Conservation (phyloP, 2,888 invertebrate species). For the Micropterix aruncella region DNA sequence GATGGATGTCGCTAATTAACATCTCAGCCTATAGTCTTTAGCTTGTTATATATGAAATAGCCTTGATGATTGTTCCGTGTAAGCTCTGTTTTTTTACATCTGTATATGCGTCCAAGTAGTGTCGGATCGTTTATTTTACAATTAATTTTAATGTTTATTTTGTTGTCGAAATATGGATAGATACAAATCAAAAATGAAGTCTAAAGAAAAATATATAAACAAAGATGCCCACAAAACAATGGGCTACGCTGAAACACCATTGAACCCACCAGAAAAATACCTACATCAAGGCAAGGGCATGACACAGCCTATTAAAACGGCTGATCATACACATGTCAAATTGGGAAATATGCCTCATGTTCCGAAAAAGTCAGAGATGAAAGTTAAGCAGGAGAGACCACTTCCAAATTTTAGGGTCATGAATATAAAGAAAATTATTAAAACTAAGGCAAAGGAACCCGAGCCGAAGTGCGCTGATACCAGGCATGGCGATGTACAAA, state of each 20-base stretch:
- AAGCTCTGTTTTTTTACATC: no score
- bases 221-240: slow-evolving; percentile 40
- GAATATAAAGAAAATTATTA: slow-evolving; percentile 45
- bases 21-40: no score
- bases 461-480: slow-evolving; percentile 46
- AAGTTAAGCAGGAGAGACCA: slow-evolving; percentile 17
- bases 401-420: slow-evolving; percentile 37
- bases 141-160: no score
- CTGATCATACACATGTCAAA: slow-evolving; percentile 26
- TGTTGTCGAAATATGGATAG: no score
- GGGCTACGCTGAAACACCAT: slow-evolving; percentile 49
- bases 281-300: slow-evolving; percentile 46
- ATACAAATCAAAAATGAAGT: background rate
- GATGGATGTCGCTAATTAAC: no score
- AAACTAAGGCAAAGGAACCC: slow-evolving; percentile 36
- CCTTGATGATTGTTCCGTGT: no score
- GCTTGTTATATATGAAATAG: no score
- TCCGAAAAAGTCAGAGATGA: slow-evolving; percentile 25
- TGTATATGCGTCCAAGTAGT: no score
- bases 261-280: slow-evolving; percentile 43
- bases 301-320: slow-evolving; percentile 25
- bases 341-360: slow-evolving; percentile 31
- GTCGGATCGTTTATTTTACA: no score
- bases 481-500: slow-evolving; percentile 44
- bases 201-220: background rate